Percentiles rank a stretch among this genome's conserved stretches.
Evolutionary conservation across 2,888 invertebrate genomes (phyloP).

Genomic region (Arge pagana): DNA sequence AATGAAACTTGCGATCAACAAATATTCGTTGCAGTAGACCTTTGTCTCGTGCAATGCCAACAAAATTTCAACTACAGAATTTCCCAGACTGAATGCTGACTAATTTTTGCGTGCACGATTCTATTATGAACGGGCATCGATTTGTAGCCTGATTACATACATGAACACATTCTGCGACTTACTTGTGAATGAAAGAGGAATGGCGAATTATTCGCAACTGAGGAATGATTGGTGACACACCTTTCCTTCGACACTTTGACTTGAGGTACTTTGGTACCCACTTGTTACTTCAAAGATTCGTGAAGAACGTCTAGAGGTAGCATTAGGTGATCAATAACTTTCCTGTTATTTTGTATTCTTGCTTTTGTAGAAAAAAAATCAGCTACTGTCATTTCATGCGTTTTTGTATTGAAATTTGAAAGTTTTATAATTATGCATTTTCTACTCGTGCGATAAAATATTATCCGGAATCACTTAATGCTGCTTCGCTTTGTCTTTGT

Average conservation of each 20-base stretch:
- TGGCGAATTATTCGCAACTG: slow-evolving; percentile 7
- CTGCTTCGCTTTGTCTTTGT: slow-evolving; percentile 53
- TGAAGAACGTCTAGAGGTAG: slow-evolving; percentile 44
- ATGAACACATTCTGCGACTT: slow-evolving; percentile 36
- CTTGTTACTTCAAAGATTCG: slow-evolving; percentile 29
- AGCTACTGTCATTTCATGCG: neutral
- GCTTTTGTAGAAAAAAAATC: neutral
- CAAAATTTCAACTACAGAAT: too few relatives aligned
- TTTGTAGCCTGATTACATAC: too few relatives aligned
- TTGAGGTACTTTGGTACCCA: slow-evolving; percentile 26
- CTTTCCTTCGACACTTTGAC: slow-evolving; percentile 29
- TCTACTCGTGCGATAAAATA: neutral
- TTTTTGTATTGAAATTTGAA: too few relatives aligned
- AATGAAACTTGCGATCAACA: too few relatives aligned
- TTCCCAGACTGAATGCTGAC: too few relatives aligned
- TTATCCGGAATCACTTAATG: slow-evolving; percentile 43
- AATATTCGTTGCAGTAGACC: too few relatives aligned
- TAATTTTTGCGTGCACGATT: too few relatives aligned
- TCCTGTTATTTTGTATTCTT: neutral
- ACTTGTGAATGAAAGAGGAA: slow-evolving; percentile 12
- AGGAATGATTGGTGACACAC: slow-evolving; percentile 22
- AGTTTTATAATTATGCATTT: neutral
- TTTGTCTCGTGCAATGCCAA: too few relatives aligned
- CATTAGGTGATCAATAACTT: slow-evolving; percentile 44
- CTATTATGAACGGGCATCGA: too few relatives aligned